phyloP scores from a whole-genome alignment of 2,113 vertebrate genomes.

The Solea solea region DNA sequence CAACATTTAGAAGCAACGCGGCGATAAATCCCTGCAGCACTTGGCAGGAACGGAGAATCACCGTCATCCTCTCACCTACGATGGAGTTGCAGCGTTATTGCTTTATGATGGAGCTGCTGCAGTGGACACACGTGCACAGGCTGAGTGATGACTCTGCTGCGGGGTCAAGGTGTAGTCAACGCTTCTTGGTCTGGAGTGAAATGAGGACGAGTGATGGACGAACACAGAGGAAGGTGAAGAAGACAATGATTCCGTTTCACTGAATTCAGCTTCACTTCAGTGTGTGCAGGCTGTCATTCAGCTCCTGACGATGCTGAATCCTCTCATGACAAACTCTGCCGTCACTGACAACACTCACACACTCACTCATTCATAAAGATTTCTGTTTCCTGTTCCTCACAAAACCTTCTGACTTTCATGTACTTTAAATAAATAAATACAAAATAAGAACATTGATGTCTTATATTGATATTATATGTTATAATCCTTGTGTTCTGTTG shows the following conservation, averaged over 20 bases:
- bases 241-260: neutral
- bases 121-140: slow-evolving; percentile 49
- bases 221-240: neutral
- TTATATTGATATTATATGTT: no score
- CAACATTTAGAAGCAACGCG: slow-evolving; percentile 78
- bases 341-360: neutral
- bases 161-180: slow-evolving; percentile 78
- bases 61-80: slow-evolving; percentile 65
- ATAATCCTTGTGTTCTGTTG: neutral
- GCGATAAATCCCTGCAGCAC: slow-evolving; percentile 76
- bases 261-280: no score
- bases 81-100: slow-evolving; percentile 68
- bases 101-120: slow-evolving; percentile 61
- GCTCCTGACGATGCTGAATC: neutral
- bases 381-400: no score
- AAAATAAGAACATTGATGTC: no score
- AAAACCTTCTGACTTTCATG: no score
- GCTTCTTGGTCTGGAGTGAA: slow-evolving; percentile 13
- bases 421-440: no score
- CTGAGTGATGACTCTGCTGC: slow-evolving; percentile 62
- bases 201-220: no score
- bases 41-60: slow-evolving; percentile 62
- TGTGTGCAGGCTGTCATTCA: no score
- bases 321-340: neutral
- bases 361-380: no score